phyloP scores from a whole-genome alignment of 2,113 vertebrate species.

The Cisticola juncidis region DNA sequence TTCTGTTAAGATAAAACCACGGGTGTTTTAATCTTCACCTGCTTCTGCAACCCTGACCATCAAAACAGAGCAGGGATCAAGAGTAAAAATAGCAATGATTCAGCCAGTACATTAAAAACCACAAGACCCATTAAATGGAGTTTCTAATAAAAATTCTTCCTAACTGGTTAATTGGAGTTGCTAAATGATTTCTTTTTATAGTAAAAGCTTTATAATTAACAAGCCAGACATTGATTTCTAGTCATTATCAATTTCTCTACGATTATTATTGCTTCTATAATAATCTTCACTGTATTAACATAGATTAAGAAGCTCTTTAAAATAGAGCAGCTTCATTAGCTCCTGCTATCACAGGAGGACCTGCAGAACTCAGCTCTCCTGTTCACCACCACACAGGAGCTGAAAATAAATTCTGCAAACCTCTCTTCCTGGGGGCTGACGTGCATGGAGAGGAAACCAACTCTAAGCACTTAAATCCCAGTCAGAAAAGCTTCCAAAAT shows the following conservation, averaged over 20 bases:
- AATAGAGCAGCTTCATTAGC: conserved; percentile 69
- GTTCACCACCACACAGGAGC: background rate
- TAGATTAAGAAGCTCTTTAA: conserved; percentile 71
- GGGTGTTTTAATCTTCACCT: background rate
- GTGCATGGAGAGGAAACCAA: background rate
- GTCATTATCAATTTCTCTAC: conserved; percentile 74
- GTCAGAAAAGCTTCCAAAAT: background rate
- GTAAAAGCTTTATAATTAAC: conserved; percentile 75
- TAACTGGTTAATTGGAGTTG: conserved; percentile 66
- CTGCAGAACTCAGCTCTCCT: conserved; percentile 18
- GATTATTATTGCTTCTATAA: conserved; percentile 76
- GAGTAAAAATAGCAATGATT: conserved; percentile 20
- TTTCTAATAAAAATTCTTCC: conserved; percentile 67
- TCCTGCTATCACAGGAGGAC: conserved; percentile 33
- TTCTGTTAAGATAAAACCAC: background rate
- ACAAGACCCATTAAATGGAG: conserved; percentile 36
- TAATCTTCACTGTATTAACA: conserved; percentile 70
- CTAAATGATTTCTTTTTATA: conserved; percentile 78
- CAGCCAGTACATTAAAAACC: conserved; percentile 38
- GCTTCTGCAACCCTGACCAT: background rate
- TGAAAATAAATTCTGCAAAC: conserved; percentile 39
- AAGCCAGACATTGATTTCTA: conserved; percentile 72
- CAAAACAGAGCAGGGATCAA: background rate
- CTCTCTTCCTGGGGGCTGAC: background rate
- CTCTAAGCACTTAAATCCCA: background rate